phyloP scores from a whole-genome alignment of 1,140 invertebrate genomes.

The Nasonia vitripennis region DNA sequence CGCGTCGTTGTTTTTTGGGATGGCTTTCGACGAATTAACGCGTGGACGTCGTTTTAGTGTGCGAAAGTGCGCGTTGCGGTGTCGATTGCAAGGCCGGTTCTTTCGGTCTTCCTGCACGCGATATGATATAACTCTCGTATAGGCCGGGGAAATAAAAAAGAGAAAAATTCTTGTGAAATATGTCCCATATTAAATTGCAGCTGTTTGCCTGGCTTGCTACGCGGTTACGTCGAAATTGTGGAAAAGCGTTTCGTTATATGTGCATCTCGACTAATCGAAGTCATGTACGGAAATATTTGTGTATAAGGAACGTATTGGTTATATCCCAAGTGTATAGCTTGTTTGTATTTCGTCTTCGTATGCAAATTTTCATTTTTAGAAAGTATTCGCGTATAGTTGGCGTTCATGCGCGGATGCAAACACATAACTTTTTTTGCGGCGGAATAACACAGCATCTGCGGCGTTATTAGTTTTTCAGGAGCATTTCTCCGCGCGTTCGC shows the following conservation, averaged over 20 bases:
- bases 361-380: conserved; percentile 5
- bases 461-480: neutral
- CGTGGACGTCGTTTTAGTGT: neutral
- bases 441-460: neutral
- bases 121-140: neutral
- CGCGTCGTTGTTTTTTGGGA: too few relatives aligned
- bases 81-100: neutral
- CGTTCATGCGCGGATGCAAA: neutral
- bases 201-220: too few relatives aligned
- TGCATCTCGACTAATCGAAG: too few relatives aligned
- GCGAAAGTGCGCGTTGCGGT: too few relatives aligned
- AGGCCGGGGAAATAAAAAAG: neutral
- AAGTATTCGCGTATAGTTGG: neutral
- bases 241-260: neutral
- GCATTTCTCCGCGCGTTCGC: neutral
- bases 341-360: neutral
- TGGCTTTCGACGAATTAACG: neutral
- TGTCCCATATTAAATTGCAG: too few relatives aligned
- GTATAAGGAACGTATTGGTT: too few relatives aligned
- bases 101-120: neutral
- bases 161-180: neutral
- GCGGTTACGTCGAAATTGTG: neutral
- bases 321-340: too few relatives aligned
- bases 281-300: too few relatives aligned
- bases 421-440: neutral